These are phyloP conservation scores for Atta cephalotes DNA, from an alignment of 1,140 invertebrate genomes.

Conservation along the genomic window DNA sequence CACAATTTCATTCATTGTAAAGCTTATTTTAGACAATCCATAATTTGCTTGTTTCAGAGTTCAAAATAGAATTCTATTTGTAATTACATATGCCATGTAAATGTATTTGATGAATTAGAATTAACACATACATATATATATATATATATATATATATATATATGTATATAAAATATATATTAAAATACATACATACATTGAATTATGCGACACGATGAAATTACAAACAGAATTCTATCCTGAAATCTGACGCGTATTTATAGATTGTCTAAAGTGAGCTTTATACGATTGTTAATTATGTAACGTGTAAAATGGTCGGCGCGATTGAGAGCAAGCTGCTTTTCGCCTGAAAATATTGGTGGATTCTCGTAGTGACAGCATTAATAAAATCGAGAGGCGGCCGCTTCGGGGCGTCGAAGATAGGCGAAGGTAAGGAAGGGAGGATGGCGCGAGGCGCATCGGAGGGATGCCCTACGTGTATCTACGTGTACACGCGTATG, in stretches of 20 bases:
- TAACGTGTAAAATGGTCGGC: slow-evolving; percentile 6
- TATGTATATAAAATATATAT: neutral
- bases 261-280: neutral
- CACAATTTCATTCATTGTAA: neutral
- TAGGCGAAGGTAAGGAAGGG: neutral
- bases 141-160: neutral
- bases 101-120: slow-evolving; percentile 3
- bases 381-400: slow-evolving; percentile 60
- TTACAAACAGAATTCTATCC: neutral
- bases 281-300: slow-evolving; percentile 31
- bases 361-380: slow-evolving; percentile 39
- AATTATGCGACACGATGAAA: neutral
- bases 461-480: slow-evolving; percentile 10
- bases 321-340: slow-evolving; percentile 12
- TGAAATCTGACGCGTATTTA: slow-evolving; percentile 21
- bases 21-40: slow-evolving; percentile 7
- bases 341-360: slow-evolving; percentile 46
- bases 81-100: neutral
- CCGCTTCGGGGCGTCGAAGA: neutral
- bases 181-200: neutral
- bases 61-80: neutral
- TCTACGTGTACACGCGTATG: neutral
- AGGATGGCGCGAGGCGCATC: slow-evolving; percentile 25
- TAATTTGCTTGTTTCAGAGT: neutral
- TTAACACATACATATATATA: neutral